These are phyloP conservation scores for Cinclus mexicanus DNA, from an alignment of 2,113 vertebrate species.

Conservation along the genomic window DNA sequence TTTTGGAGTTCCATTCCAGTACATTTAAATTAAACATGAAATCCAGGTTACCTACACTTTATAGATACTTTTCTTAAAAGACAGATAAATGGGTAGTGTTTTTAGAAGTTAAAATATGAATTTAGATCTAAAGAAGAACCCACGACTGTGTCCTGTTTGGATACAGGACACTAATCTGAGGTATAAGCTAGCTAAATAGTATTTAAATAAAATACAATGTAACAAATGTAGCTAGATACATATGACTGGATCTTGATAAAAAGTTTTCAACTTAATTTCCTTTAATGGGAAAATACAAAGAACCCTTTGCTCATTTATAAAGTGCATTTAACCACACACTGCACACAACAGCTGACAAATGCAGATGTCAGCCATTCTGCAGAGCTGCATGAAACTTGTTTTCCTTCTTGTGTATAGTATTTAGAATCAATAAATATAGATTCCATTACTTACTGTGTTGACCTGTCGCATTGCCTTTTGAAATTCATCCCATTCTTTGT, in stretches of 20 bases:
- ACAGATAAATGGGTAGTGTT: not conserved
- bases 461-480: slow-evolving; percentile 96
- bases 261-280: not conserved
- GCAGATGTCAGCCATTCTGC: slow-evolving; percentile 40
- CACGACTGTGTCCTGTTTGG: not conserved
- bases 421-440: slow-evolving; percentile 53
- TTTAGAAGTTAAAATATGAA: not conserved
- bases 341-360: slow-evolving; percentile 34
- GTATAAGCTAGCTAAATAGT: not conserved
- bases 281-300: not conserved
- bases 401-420: slow-evolving; percentile 44
- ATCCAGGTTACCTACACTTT: not conserved
- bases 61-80: not conserved
- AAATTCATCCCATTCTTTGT: slow-evolving; percentile 99
- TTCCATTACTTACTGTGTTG: slow-evolving; percentile 79
- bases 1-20: not conserved
- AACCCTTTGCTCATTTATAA: slow-evolving; percentile 59
- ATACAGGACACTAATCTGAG: not conserved
- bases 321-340: slow-evolving; percentile 39
- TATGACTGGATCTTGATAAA: not conserved
- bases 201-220: not conserved
- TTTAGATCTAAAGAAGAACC: not conserved
- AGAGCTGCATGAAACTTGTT: slow-evolving; percentile 64
- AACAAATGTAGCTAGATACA: not conserved
- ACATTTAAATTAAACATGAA: not conserved